Evolutionary conservation across 2,888 invertebrate species (phyloP), one percentile per base, ranked within the genome.

Genomic region (Bembecia ichneumoniformis): DNA sequence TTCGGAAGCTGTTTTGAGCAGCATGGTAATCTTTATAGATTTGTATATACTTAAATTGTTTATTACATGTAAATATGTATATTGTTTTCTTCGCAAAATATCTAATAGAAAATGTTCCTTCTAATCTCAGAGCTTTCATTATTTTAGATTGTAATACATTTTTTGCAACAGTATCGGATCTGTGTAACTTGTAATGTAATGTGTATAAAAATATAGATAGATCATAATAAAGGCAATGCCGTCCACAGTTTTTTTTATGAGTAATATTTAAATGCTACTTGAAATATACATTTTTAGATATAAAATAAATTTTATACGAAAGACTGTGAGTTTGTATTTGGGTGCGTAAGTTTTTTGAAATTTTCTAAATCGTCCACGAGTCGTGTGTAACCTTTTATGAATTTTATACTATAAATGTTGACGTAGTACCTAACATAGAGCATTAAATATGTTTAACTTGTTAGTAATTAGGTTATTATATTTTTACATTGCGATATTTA

Each of bases 401-500:
- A 60, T 64, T 58, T 28, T 28, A 28, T 55, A 56, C 64, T 62
- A 52, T 64, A 58, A 63, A 63, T 65, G 58, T 62, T 64, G 65
- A 68, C 62, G 52, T 75, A 73, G 64, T 68, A 71, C 59, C 62
- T 71, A 68, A 56, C 11, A 35, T 34, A 14, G 14, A 13, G 34
- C n/a, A 17, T n/a, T 46, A 40, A 49, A 28, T 28, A 28, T 28
- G 28, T 28, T 28, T 28, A 28, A 9, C 9, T 28, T 28, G 28
- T 51, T 58, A 61, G 54, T 60, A 71, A 72, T 64, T 67, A 63
- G 74, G 61, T 75, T 15, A 44, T 69, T 81, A 77, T 82, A 82
- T 83, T 83, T 83, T 82, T 83, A 81, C 76, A 77, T 74, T 75
- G 75, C 79, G 69, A 77, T 82, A 78, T 76, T 72, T 74, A 74